These are phyloP conservation scores for Perithous albicinctus DNA, from an alignment of 2,888 invertebrate species.

Conservation along the genomic window DNA sequence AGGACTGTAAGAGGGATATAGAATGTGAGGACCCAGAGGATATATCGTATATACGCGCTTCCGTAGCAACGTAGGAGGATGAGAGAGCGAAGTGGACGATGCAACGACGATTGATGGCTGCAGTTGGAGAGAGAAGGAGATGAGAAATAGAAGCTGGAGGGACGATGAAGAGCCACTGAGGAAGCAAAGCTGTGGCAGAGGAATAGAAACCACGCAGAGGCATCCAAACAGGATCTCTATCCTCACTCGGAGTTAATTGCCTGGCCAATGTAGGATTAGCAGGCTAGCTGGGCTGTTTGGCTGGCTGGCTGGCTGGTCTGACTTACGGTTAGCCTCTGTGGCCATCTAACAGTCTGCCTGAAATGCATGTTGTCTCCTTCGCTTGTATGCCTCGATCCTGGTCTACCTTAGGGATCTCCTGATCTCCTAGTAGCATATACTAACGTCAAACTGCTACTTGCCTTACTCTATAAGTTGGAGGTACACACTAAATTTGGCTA, in stretches of 20 bases:
- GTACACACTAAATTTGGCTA: background rate
- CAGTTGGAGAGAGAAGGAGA: conserved; percentile 32
- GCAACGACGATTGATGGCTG: conserved; percentile 6
- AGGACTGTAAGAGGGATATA: conserved; percentile 31
- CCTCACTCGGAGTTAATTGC: conserved; percentile 79
- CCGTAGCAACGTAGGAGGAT: conserved; percentile 14
- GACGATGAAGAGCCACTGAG: conserved; percentile 40
- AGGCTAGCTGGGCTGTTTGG: conserved; percentile 61
- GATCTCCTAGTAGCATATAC: background rate
- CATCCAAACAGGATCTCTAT: conserved; percentile 74
- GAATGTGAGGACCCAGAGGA: conserved; percentile 38
- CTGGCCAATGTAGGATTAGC: conserved; percentile 80
- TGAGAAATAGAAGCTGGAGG: conserved; percentile 32
- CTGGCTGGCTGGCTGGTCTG: conserved; percentile 62
- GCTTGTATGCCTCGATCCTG: conserved; percentile 35
- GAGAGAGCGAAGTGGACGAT: conserved; percentile 19
- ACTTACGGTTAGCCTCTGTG: conserved; percentile 62
- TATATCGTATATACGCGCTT: conserved; percentile 33
- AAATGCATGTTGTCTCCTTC: conserved; percentile 60
- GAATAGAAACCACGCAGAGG: conserved; percentile 64
- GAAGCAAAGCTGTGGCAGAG: conserved; percentile 46
- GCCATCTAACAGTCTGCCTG: conserved; percentile 58
- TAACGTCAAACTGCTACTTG: background rate
- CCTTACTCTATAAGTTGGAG: background rate
- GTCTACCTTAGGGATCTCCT: conserved; percentile 26